Evolutionary conservation across 53 echinoderm and acorn worm genomes (phyloP).

Genomic region (Actinopyga echinites): DNA sequence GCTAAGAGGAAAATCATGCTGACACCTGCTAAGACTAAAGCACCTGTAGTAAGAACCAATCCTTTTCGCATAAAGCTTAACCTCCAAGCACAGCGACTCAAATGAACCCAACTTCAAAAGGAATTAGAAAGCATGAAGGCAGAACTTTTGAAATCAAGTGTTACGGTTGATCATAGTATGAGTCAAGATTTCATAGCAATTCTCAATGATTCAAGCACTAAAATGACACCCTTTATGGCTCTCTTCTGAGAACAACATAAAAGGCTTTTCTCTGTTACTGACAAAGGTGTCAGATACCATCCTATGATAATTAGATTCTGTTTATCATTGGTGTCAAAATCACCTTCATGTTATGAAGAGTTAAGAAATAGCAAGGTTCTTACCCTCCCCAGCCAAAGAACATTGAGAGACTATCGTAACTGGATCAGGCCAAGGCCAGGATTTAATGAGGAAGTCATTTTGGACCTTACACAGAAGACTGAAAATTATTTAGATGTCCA

Average conservation of each 20-base stretch:
- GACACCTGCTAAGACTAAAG: slow-evolving; percentile 3
- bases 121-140: neutral
- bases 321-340: slow-evolving; percentile 8
- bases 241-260: slow-evolving; percentile 15
- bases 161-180: slow-evolving; percentile 1
- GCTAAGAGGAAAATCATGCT: neutral
- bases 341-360: slow-evolving; percentile 24
- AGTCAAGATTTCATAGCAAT: neutral
- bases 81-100: slow-evolving; percentile 9
- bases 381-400: slow-evolving; percentile 10
- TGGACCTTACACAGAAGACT: neutral
- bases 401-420: slow-evolving; percentile 22
- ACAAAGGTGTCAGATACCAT: neutral
- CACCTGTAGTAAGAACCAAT: neutral
- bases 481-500: slow-evolving; percentile 3
- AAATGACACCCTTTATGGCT: slow-evolving; percentile 6
- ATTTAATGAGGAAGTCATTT: slow-evolving; percentile 8
- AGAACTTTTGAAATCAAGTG: slow-evolving; percentile 24
- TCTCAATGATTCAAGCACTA: neutral
- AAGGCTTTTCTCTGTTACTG: neutral
- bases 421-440: slow-evolving; percentile 3
- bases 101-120: slow-evolving; percentile 18
- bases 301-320: slow-evolving; percentile 21
- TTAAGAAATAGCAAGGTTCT: slow-evolving; percentile 11
- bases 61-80: neutral